Evolutionary conservation across 1,140 invertebrate genomes (phyloP).

Genomic region (Teleogryllus occipitalis): DNA sequence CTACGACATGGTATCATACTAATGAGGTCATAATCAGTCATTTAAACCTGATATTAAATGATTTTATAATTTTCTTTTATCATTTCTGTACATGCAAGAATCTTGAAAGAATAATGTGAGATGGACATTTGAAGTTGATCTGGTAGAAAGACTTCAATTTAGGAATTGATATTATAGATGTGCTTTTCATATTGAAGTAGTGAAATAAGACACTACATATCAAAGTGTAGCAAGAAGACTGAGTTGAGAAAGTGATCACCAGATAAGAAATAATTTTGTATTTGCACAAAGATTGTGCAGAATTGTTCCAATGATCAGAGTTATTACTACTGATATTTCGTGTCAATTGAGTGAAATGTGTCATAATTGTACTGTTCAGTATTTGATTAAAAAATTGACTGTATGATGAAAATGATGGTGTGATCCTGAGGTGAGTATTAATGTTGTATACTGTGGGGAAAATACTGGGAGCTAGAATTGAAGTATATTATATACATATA

Average conservation of each 20-base stretch:
- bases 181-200: not conserved
- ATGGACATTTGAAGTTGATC: no score
- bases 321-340: not conserved
- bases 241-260: not conserved
- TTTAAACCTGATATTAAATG: no score
- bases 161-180: constrained; percentile 5
- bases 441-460: not conserved
- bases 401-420: not conserved
- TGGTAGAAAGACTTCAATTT: not conserved
- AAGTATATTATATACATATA: not conserved
- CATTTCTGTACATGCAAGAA: no score
- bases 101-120: no score
- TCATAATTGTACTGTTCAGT: not conserved
- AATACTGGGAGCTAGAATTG: not conserved
- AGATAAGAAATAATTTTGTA: not conserved
- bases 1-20: no score
- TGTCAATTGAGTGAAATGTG: not conserved
- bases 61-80: no score
- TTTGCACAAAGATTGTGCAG: not conserved
- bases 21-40: no score
- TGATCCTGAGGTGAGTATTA: not conserved
- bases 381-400: not conserved
- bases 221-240: not conserved
- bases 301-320: not conserved
- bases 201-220: not conserved